Evolutionary conservation across 2,888 invertebrate species (phyloP).

Genomic region (Microplitis manilae): DNA sequence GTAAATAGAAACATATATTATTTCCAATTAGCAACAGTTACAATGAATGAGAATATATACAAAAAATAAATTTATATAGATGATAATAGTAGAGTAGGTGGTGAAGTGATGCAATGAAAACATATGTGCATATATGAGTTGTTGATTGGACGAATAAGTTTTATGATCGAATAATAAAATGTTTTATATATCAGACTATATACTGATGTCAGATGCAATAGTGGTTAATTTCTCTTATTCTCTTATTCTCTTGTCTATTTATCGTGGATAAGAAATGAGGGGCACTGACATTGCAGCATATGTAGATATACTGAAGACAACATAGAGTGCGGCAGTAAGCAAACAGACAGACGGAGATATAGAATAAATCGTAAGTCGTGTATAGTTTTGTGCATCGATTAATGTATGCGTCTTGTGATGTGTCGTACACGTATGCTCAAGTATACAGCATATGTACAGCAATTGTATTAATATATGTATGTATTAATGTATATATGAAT

Average conservation of each 20-base stretch:
- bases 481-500: background rate
- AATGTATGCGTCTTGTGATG: background rate
- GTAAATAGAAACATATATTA: no score
- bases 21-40: no score
- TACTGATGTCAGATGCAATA: background rate
- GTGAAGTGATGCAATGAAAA: background rate
- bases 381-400: background rate
- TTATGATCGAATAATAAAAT: background rate
- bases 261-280: background rate
- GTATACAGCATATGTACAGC: background rate
- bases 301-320: background rate
- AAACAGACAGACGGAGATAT: background rate
- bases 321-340: no score
- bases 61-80: background rate
- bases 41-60: no score
- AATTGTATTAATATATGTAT: constrained; percentile 1
- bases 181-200: no score
- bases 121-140: background rate
- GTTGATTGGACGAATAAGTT: background rate
- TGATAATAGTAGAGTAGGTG: background rate
- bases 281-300: background rate
- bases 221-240: background rate
- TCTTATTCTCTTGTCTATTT: background rate
- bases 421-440: background rate
- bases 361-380: background rate